phyloP scores from a whole-genome alignment of 2,113 vertebrate species.

The Pycnonotus jocosus region DNA sequence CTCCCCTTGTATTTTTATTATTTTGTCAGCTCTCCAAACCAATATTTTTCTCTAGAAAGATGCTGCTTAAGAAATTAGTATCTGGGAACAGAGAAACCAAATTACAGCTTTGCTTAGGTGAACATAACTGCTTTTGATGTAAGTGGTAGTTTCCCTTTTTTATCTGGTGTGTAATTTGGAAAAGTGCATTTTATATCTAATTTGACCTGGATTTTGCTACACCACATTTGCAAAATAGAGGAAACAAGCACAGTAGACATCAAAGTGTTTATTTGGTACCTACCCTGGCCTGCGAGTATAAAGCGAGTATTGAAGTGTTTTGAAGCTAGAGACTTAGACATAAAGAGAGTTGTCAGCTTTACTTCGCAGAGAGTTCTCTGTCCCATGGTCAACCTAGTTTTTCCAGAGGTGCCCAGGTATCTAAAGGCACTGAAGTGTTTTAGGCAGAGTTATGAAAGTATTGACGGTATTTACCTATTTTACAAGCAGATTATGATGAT shows the following conservation, averaged over 20 bases:
- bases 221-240: not conserved
- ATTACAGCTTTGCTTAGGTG: not conserved
- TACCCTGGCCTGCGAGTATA: not conserved
- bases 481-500: not conserved
- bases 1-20: slow-evolving; percentile 43
- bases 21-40: slow-evolving; percentile 5
- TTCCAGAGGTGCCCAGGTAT: not conserved
- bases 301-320: not conserved
- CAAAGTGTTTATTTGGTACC: not conserved
- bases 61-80: not conserved
- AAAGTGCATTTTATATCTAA: not conserved
- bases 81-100: not conserved
- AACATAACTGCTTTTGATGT: not conserved
- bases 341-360: not conserved
- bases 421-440: not conserved
- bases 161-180: not conserved
- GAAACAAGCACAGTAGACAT: not conserved
- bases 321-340: not conserved
- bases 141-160: not conserved
- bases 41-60: slow-evolving; percentile 30
- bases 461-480: not conserved
- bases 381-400: not conserved
- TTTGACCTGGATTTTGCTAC: not conserved
- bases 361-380: not conserved
- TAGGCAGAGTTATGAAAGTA: not conserved